Conservation (phyloP, 2,113 vertebrate genomes). For the Brienomyrus longianalis region DNA sequence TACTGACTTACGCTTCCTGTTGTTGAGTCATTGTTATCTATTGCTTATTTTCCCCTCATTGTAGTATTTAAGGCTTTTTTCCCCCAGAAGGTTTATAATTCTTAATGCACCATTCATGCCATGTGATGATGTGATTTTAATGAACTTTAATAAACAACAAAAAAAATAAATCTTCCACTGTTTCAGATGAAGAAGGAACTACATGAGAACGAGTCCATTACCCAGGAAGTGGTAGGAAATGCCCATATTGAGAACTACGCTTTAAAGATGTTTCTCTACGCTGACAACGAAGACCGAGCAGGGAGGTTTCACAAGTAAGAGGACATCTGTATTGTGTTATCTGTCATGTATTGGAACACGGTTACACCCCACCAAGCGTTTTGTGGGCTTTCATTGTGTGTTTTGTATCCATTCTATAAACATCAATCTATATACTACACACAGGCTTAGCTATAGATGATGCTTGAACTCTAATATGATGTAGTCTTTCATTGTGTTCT, state of each 20-base stretch:
- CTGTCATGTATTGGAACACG: background rate
- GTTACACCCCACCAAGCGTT: background rate
- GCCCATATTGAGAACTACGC: slow-evolving; percentile 97
- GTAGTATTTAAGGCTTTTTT: background rate
- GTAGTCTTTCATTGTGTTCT: background rate
- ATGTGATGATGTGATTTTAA: background rate
- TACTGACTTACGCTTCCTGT: background rate
- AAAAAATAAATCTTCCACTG: background rate
- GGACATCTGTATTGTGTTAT: background rate
- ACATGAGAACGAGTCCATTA: slow-evolving; percentile 84
- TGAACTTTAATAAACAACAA: background rate
- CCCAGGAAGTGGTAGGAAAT: slow-evolving; percentile 89
- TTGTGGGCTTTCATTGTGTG: background rate
- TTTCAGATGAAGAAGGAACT: slow-evolving; percentile 93
- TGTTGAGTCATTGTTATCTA: background rate
- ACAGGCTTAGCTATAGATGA: background rate
- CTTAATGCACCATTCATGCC: background rate
- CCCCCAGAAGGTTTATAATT: background rate
- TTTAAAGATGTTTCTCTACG: slow-evolving; percentile 95
- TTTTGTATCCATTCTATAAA: background rate
- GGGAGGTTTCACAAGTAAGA: slow-evolving; percentile 92
- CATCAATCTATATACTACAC: background rate
- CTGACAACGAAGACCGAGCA: slow-evolving; percentile 89
- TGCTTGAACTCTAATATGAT: background rate
- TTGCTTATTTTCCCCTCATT: background rate